Percentiles rank a stretch among this genome's conserved stretches.
Conservation (phyloP, 2,797 vertebrate genomes). For the Gymnopithys bicolor region DNA sequence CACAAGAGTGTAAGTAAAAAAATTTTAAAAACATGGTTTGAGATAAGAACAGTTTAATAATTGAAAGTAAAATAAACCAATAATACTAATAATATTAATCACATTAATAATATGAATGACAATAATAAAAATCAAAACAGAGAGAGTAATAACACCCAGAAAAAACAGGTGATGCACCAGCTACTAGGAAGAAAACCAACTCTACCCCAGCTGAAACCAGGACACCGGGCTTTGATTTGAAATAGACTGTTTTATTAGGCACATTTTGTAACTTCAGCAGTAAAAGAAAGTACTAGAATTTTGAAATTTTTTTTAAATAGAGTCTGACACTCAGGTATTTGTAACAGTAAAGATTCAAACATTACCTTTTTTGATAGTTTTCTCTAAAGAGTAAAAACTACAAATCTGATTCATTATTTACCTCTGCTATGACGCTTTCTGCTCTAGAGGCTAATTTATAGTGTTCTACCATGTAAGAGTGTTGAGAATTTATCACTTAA, state of each 20-base stretch:
- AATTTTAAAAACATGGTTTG: not conserved
- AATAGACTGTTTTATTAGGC: constrained; percentile 43
- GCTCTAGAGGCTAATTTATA: not conserved
- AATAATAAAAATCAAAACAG: not conserved
- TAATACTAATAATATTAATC: not conserved
- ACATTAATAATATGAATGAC: not conserved
- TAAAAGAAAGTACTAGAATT: constrained; percentile 21
- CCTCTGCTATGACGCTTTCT: not conserved
- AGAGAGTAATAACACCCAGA: not conserved
- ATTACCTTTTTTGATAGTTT: constrained; percentile 44
- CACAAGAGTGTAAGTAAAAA: not conserved
- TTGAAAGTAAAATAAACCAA: not conserved
- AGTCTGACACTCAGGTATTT: not conserved
- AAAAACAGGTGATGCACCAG: not conserved
- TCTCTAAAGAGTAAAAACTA: constrained; percentile 20
- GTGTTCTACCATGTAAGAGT: constrained; percentile 14
- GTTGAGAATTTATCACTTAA: constrained; percentile 28
- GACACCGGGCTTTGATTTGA: not conserved
- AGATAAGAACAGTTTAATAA: not conserved
- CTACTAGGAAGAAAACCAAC: not conserved
- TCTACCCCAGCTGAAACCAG: not conserved
- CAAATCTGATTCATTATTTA: constrained; percentile 53
- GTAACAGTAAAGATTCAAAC: constrained; percentile 20
- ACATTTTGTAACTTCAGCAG: constrained; percentile 38
- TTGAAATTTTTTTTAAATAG: not conserved